Evolutionary conservation across 2,888 invertebrate species (phyloP).

Genomic region (Criorhina ranunculi): DNA sequence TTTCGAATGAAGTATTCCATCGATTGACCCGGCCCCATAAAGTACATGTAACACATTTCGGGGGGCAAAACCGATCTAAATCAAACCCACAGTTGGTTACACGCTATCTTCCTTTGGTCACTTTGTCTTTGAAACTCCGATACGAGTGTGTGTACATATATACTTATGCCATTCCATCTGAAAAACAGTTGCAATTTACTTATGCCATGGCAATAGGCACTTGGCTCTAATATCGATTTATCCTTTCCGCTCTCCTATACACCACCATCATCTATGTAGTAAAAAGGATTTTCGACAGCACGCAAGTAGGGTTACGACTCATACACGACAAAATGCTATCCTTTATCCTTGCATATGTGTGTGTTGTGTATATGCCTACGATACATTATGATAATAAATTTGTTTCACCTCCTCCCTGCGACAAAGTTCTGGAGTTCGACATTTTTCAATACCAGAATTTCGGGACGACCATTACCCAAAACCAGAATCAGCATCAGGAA

Average conservation of each 20-base stretch:
- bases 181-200: constrained; percentile 55
- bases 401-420: background rate
- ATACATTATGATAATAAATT: constrained; percentile 28
- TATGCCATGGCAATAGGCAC: constrained; percentile 29
- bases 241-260: background rate
- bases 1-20: constrained; percentile 46
- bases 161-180: no score
- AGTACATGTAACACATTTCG: constrained; percentile 34
- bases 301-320: constrained; percentile 34
- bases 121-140: constrained; percentile 24
- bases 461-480: no score
- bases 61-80: constrained; percentile 33
- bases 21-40: constrained; percentile 56
- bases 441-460: constrained; percentile 47
- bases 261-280: background rate
- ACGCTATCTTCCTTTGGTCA: constrained; percentile 47
- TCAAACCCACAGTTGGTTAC: constrained; percentile 58
- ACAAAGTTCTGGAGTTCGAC: constrained; percentile 28
- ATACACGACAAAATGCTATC: constrained; percentile 9
- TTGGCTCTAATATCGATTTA: constrained; percentile 41
- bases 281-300: constrained; percentile 51
- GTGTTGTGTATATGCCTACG: constrained; percentile 2
- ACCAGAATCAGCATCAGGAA: constrained; percentile 2
- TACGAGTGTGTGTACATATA: no score
- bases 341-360: constrained; percentile 29